Evolutionary conservation across 2,888 invertebrate species (phyloP).

Genomic region (Trypoxylon attenuatum): DNA sequence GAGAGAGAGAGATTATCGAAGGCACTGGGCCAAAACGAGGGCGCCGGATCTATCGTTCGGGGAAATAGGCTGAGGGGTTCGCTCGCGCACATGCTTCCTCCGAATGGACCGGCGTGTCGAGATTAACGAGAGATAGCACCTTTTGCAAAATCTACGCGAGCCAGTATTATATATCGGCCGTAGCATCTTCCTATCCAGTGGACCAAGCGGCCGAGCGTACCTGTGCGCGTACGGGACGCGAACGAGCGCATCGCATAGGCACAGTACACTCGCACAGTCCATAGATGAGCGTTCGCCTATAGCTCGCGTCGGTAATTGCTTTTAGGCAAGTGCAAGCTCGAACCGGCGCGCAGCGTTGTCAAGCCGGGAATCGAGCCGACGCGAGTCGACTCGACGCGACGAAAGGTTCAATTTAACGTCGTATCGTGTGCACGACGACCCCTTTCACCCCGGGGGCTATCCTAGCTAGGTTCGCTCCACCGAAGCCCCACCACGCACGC

Average conservation of each 20-base stretch:
- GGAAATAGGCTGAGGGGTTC: too few relatives aligned
- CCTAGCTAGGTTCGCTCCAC: too few relatives aligned
- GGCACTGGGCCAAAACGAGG: too few relatives aligned
- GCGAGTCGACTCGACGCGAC: constrained; percentile 51
- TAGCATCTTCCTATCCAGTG: constrained; percentile 16
- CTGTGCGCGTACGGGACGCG: background rate
- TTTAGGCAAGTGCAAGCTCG: constrained; percentile 44
- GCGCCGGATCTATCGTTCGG: too few relatives aligned
- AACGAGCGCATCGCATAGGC: constrained; percentile 5
- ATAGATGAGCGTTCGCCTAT: constrained; percentile 13
- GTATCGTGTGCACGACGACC: constrained; percentile 37
- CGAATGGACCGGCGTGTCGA: constrained; percentile 10
- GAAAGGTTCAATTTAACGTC: constrained; percentile 61
- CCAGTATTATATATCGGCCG: constrained; percentile 37
- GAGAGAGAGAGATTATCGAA: too few relatives aligned
- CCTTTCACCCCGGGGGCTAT: constrained; percentile 13
- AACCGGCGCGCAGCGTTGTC: constrained; percentile 15
- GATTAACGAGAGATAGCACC: constrained; percentile 25
- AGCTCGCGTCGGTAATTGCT: constrained; percentile 47
- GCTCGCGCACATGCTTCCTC: too few relatives aligned
- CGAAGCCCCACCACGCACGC: constrained; percentile 17
- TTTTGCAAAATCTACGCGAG: constrained; percentile 11
- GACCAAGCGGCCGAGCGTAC: background rate
- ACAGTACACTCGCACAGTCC: constrained; percentile 1
- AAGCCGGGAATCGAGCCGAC: constrained; percentile 34